Conservation (phyloP, 2,888 invertebrate genomes). For the Stenolophus ochropezus region DNA sequence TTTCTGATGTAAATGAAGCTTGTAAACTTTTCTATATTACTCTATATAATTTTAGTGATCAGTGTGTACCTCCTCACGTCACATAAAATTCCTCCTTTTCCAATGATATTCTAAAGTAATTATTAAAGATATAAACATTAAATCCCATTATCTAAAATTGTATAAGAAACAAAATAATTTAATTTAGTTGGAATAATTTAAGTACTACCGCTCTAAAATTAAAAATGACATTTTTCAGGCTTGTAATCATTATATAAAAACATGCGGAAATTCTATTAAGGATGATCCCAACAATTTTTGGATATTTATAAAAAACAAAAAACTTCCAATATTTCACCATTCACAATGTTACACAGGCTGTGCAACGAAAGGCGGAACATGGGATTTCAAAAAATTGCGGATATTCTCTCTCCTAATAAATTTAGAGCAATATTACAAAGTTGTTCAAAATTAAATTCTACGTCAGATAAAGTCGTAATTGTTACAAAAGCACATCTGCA, state of each 20-base stretch:
- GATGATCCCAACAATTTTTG: not conserved
- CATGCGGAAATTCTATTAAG: not conserved
- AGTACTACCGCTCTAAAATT: not conserved
- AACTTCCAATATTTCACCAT: not conserved
- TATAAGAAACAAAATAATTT: not conserved
- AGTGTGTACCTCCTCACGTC: not conserved
- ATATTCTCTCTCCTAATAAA: too few species aligned
- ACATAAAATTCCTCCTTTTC: not conserved
- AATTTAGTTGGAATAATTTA: not conserved
- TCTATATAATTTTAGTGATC: not conserved
- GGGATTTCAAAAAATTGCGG: too few species aligned
- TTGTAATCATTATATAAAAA: not conserved
- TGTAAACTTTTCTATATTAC: too few species aligned
- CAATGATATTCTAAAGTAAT: not conserved
- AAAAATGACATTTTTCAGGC: not conserved
- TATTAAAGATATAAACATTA: not conserved
- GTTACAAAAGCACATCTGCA: too few species aligned
- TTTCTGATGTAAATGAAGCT: too few species aligned
- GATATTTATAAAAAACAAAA: not conserved
- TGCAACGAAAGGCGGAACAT: too few species aligned
- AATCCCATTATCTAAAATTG: not conserved
- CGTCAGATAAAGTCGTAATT: too few species aligned
- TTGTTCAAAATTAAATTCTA: too few species aligned
- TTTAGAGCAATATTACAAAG: too few species aligned
- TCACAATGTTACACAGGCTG: not conserved